Percentiles rank a stretch among this genome's conserved stretches.
Evolutionary conservation across 2,113 vertebrate species (phyloP).

Genomic region (Eidolon helvum): DNA sequence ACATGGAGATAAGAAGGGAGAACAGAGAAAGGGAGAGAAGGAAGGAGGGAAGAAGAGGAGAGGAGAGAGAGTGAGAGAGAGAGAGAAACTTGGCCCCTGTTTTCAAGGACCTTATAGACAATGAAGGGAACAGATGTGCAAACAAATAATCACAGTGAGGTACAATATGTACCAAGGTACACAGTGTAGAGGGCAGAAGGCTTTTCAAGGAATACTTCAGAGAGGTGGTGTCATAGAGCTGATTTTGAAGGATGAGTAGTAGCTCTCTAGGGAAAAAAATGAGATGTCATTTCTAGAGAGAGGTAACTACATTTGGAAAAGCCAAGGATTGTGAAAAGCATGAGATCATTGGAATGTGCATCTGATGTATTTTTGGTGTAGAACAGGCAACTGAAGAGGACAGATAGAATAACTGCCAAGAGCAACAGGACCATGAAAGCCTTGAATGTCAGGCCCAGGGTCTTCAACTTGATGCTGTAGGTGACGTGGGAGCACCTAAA

Average conservation of each 20-base stretch:
- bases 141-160: background rate
- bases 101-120: background rate
- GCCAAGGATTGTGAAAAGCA: no score
- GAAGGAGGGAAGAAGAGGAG: background rate
- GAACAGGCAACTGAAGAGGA: background rate
- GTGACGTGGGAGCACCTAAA: background rate
- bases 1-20: background rate
- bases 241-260: background rate
- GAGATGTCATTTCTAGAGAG: background rate
- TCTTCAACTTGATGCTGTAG: background rate
- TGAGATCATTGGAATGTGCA: background rate
- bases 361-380: background rate
- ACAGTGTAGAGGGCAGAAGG: background rate
- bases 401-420: accelerated
- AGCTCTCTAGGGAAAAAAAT: background rate
- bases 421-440: background rate
- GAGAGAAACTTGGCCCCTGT: background rate
- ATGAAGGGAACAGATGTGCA: background rate
- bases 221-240: background rate
- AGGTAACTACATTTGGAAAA: background rate
- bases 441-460: background rate
- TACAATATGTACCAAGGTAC: background rate
- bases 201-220: background rate
- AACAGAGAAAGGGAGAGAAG: background rate
- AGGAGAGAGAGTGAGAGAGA: background rate